Evolutionary conservation across 2,888 invertebrate genomes (phyloP).

Genomic region (Drosophila kuntzei): DNA sequence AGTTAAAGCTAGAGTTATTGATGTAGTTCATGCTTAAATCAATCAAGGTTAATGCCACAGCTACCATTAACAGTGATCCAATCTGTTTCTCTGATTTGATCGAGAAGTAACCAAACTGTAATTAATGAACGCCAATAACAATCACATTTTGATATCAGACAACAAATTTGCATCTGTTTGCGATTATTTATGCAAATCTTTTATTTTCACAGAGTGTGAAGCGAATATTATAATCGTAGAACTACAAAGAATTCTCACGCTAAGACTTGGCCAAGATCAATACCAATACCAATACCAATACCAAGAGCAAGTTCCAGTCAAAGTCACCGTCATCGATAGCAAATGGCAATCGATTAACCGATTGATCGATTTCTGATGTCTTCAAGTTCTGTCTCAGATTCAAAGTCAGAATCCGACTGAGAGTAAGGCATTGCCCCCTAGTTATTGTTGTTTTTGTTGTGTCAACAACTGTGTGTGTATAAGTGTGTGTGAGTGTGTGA

Average conservation of each 20-base stretch:
- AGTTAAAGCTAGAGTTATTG: conserved; percentile 36
- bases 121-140: conserved; percentile 65
- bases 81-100: conserved; percentile 4
- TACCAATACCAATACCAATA: conserved; percentile 12
- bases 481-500: not conserved
- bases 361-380: conserved; percentile 70
- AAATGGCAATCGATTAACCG: conserved; percentile 29
- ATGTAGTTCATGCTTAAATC: conserved; percentile 44
- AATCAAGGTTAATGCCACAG: conserved; percentile 64
- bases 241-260: conserved; percentile 57
- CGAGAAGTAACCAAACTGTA: conserved; percentile 34
- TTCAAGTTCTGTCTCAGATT: not conserved
- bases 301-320: conserved; percentile 26
- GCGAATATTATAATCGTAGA: conserved; percentile 15
- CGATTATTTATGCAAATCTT: conserved; percentile 78
- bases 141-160: conserved; percentile 16
- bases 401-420: conserved; percentile 3
- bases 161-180: conserved; percentile 69
- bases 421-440: conserved; percentile 47
- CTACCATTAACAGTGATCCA: conserved; percentile 17
- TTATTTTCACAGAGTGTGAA: conserved; percentile 21
- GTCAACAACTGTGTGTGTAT: conserved; percentile 42
- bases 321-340: conserved; percentile 40
- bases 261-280: conserved; percentile 21
- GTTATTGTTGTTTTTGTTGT: conserved; percentile 30